Conservation (phyloP, 2,888 invertebrate genomes). For the Baccha elongata region DNA sequence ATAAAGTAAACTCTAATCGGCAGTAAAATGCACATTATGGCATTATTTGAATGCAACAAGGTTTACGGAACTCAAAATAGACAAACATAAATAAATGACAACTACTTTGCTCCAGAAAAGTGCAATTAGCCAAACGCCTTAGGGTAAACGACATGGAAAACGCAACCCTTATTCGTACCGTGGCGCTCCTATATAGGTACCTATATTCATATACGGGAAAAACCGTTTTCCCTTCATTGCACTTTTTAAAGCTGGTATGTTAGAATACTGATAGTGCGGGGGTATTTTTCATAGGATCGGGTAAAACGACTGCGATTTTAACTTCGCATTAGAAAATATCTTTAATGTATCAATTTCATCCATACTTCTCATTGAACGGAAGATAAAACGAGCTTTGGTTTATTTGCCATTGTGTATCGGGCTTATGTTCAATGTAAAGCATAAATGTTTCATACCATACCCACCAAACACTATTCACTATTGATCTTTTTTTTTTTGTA, state of each 20-base stretch:
- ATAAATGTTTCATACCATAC: constrained; percentile 38
- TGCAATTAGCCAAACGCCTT: constrained; percentile 71
- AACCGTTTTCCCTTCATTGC: constrained; percentile 63
- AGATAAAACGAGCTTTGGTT: constrained; percentile 28
- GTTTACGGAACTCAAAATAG: constrained; percentile 53
- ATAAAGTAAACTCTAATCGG: constrained; percentile 61
- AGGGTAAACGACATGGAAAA: constrained; percentile 70
- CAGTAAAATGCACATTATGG: constrained; percentile 71
- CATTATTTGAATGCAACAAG: constrained; percentile 64
- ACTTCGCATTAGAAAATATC: constrained; percentile 39
- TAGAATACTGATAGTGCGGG: not conserved
- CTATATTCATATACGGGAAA: constrained; percentile 6
- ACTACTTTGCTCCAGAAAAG: constrained; percentile 63
- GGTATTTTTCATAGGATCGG: not conserved
- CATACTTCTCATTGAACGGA: constrained; percentile 22
- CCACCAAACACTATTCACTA: constrained; percentile 47
- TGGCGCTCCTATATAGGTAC: not conserved
- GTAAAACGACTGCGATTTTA: constrained; percentile 56
- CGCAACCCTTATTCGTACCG: constrained; percentile 56
- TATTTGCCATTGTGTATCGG: constrained; percentile 33
- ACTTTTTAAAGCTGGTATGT: constrained; percentile 40
- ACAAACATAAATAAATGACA: constrained; percentile 56
- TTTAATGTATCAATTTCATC: constrained; percentile 27
- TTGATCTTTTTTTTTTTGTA: constrained; percentile 39
- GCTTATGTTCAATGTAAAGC: constrained; percentile 43